These are phyloP conservation scores for Cyanocitta stelleri DNA, from an alignment of 2,113 vertebrate species.

Conservation along the genomic window DNA sequence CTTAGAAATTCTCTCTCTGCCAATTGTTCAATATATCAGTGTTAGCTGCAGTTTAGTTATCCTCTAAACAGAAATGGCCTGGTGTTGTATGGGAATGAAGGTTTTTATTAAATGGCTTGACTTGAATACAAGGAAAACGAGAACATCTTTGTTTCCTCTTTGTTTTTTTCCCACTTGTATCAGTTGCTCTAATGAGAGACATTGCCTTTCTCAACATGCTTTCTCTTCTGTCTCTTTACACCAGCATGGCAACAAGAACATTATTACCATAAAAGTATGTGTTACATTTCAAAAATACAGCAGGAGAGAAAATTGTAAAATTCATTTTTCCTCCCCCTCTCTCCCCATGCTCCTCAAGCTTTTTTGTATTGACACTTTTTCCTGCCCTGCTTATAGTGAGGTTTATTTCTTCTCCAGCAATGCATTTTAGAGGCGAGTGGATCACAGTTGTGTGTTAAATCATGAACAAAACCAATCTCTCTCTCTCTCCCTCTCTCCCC, in stretches of 20 bases:
- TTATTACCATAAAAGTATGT: not conserved
- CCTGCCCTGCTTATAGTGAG: not conserved
- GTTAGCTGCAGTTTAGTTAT: not conserved
- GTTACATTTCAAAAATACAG: not conserved
- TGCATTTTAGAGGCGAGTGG: not conserved
- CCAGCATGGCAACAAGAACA: not conserved
- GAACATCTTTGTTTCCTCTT: not conserved
- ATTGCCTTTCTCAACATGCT: not conserved
- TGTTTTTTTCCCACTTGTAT: not conserved
- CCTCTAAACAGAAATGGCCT: not conserved
- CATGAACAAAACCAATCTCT: conserved; percentile 16
- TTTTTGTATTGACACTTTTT: not conserved
- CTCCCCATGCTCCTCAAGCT: not conserved
- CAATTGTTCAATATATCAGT: not conserved
- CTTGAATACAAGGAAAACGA: not conserved
- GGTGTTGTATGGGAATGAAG: not conserved
- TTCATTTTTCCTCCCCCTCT: not conserved
- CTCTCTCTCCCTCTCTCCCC: not conserved
- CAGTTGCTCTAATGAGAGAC: not conserved
- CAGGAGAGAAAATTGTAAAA: not conserved
- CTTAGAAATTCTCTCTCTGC: not conserved
- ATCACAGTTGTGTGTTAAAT: conserved; percentile 29
- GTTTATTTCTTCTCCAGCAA: not conserved
- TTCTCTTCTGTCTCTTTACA: not conserved
- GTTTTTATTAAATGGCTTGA: not conserved